phyloP scores from a whole-genome alignment of 2,113 vertebrate genomes.

The Hemiscyllium ocellatum region DNA sequence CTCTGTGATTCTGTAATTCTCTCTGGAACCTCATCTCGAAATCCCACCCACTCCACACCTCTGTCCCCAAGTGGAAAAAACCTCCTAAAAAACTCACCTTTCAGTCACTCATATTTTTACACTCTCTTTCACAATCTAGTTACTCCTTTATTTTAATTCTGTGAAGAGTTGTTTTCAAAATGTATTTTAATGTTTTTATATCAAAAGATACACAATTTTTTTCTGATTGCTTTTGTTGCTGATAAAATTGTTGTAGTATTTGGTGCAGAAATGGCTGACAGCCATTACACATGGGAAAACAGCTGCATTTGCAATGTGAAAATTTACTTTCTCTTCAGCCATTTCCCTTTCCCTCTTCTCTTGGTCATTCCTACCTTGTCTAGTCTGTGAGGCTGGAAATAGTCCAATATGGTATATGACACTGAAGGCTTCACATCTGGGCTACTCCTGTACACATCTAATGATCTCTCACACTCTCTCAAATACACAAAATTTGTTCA shows the following conservation, averaged over 20 bases:
- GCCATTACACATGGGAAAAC: neutral
- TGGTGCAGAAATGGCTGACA: neutral
- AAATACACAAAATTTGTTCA: neutral
- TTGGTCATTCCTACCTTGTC: neutral
- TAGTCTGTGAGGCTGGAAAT: neutral
- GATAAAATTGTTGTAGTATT: neutral
- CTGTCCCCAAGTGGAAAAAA: neutral
- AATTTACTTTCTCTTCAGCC: neutral
- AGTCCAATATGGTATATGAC: neutral
- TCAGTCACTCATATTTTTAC: neutral
- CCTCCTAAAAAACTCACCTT: neutral
- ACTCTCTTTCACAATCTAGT: neutral
- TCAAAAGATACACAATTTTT: neutral
- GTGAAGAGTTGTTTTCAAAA: neutral
- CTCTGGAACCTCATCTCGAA: neutral
- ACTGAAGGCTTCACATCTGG: neutral
- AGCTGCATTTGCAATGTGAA: neutral
- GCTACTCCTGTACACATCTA: neutral
- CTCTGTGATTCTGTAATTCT: neutral
- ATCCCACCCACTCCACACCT: neutral
- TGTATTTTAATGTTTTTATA: neutral
- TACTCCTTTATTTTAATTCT: neutral
- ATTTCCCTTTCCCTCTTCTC: neutral
- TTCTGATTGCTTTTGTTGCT: neutral
- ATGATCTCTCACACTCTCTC: neutral